Conservation (phyloP, 2,888 invertebrate species). For the Autographa gamma region DNA sequence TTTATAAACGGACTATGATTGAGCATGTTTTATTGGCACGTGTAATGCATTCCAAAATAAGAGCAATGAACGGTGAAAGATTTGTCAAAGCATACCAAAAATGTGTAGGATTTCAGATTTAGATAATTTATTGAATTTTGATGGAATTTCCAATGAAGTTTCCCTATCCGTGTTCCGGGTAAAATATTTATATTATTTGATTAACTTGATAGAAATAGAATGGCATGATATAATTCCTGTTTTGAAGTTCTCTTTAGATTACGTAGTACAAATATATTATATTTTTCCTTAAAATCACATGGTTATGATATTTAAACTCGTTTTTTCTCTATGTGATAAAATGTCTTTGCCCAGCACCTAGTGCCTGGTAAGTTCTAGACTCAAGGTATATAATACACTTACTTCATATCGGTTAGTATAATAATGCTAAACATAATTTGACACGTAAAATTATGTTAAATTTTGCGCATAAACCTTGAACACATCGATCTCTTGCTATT, state of each 20-base stretch:
- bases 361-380: no score
- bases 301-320: no score
- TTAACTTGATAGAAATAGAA: neutral
- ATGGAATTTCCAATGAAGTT: neutral
- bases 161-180: neutral
- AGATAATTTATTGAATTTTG: neutral
- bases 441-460: no score
- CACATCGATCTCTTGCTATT: neutral
- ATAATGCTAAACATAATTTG: no score
- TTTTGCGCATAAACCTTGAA: no score
- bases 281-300: no score
- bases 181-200: constrained; percentile 7
- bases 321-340: no score
- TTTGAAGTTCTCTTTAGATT: neutral
- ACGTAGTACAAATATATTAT: no score
- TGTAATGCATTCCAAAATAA: neutral
- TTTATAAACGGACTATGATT: neutral
- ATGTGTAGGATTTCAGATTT: neutral
- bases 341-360: no score
- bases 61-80: neutral
- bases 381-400: no score
- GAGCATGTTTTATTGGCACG: neutral
- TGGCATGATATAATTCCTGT: neutral
- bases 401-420: no score
- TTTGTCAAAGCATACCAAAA: neutral